Conservation (phyloP, 2,113 vertebrate genomes). For the Chroicocephalus ridibundus region DNA sequence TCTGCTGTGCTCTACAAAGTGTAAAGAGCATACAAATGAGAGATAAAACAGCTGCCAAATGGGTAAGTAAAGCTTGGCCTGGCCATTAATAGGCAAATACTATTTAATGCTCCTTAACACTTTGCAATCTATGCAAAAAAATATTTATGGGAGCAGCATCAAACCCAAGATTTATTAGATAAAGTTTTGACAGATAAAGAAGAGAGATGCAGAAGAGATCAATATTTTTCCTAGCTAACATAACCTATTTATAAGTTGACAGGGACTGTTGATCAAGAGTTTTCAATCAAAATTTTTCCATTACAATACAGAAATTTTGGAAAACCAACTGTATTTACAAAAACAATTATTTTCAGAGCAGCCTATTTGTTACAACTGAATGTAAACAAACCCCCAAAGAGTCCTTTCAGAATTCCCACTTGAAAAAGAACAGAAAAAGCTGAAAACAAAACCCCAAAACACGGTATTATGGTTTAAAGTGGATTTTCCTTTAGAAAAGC, state of each 20-base stretch:
- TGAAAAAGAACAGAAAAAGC: not conserved
- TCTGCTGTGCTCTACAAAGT: not conserved
- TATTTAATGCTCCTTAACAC: not conserved
- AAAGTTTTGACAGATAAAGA: not conserved
- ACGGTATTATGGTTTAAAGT: not conserved
- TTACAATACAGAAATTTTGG: not conserved
- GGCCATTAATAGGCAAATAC: not conserved
- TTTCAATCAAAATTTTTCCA: not conserved
- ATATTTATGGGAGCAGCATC: not conserved
- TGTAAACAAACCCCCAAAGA: accelerated
- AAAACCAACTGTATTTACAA: not conserved
- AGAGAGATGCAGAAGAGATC: not conserved
- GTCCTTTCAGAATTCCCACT: not conserved
- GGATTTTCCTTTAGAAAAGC: not conserved
- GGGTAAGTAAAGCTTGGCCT: not conserved
- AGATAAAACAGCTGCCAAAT: slow-evolving; percentile 21
- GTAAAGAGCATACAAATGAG: not conserved
- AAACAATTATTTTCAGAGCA: not conserved
- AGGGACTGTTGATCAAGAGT: not conserved
- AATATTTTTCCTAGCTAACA: not conserved
- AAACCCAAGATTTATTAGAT: not conserved
- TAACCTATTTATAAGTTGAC: not conserved
- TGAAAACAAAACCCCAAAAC: not conserved
- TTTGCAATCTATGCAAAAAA: not conserved
- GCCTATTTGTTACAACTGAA: not conserved